Conservation (phyloP, 2,888 invertebrate genomes). For the Rotaria macrura region DNA sequence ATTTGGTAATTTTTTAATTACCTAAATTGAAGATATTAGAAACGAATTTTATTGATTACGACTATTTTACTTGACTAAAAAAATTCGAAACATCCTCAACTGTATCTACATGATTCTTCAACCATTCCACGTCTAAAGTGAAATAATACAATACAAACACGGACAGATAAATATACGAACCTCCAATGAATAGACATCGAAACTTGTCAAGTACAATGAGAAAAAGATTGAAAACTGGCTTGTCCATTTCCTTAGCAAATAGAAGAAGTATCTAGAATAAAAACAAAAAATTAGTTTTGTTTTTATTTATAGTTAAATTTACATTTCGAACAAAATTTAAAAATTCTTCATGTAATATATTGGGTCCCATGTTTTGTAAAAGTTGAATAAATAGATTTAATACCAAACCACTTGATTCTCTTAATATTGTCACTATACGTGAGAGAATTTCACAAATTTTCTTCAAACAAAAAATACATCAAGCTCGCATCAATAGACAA, state of each 20-base stretch:
- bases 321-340: conserved; percentile 20
- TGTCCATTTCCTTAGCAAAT: background rate
- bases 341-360: background rate
- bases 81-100: conserved; percentile 62
- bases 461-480: background rate
- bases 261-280: background rate
- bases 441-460: conserved; percentile 19
- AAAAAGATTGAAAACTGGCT: background rate
- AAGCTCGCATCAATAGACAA: background rate
- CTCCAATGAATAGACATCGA: background rate
- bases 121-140: conserved; percentile 48
- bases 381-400: conserved; percentile 20
- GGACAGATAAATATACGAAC: background rate
- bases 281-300: background rate
- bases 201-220: background rate
- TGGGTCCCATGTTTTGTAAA: background rate
- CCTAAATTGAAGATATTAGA: background rate
- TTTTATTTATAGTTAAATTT: background rate
- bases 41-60: conserved; percentile 43
- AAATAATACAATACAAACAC: background rate
- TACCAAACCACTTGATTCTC: conserved; percentile 7
- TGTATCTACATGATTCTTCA: conserved; percentile 58
- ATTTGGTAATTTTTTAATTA: conserved; percentile 30
- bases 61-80: conserved; percentile 50
- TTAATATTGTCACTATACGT: background rate